Percentiles rank a stretch among this genome's conserved stretches.
Conservation (phyloP, 2,113 vertebrate genomes). For the Myrmophylax atrothorax region DNA sequence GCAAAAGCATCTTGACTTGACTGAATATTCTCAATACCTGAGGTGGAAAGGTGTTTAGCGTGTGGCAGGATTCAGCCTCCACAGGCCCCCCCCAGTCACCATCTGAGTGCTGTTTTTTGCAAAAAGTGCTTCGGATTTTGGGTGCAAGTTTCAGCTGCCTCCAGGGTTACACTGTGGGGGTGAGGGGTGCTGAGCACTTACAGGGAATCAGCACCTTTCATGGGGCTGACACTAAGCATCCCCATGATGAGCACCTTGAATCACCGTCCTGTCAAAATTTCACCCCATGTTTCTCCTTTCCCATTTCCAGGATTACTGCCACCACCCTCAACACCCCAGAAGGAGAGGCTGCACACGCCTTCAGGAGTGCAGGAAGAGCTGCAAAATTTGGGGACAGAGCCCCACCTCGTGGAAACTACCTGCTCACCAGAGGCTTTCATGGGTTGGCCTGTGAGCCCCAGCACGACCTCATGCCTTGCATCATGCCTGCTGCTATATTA, state of each 20-base stretch:
- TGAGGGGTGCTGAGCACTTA: accelerated
- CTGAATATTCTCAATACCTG: background rate
- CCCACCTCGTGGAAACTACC: background rate
- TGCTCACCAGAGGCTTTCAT: background rate
- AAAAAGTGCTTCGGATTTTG: background rate
- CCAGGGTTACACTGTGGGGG: background rate
- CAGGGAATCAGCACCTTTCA: accelerated
- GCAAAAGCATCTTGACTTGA: background rate
- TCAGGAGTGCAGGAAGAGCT: background rate
- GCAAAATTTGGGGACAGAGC: background rate
- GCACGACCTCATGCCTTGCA: background rate
- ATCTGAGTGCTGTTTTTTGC: background rate
- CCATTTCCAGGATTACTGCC: background rate
- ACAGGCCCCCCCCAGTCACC: background rate
- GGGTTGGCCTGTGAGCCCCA: background rate
- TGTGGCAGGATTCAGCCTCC: background rate
- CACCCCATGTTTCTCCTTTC: background rate
- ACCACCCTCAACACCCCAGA: accelerated
- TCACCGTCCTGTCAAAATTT: background rate
- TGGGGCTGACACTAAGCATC: background rate
- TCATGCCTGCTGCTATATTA: background rate
- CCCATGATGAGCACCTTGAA: background rate
- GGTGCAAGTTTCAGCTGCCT: background rate
- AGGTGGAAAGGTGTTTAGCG: background rate
- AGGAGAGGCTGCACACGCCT: background rate